Evolutionary conservation across 2,888 invertebrate species (phyloP), one percentile per base, ranked within the genome.

Genomic region (Odontocolon sp.): DNA sequence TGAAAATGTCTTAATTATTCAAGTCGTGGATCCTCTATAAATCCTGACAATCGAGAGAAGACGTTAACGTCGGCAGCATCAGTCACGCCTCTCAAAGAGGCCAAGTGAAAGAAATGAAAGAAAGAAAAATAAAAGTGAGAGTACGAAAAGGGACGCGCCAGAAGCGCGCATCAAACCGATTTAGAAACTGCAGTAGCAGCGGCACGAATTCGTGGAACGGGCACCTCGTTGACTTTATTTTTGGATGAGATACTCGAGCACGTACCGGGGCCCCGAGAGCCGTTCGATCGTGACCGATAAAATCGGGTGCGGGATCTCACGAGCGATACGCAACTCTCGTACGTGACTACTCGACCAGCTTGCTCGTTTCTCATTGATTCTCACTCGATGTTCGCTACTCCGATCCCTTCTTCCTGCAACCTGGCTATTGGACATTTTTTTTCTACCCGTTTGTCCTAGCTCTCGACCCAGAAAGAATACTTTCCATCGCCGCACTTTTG

Each of bases 281-380:
- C 67, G 74, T 80, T 80, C 72, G 78, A 78, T 80, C 74, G 66
- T 59, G 56, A 70, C 74, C 68, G 80, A 81, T 81, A 77, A 81
- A 81, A 81, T 81, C 78, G 66, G 68, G 59, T 74, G 71, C 52
- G 52, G 68, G 64, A 50, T 64, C 69, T 64, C 69, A 42, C 47
- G 56, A 31, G 50, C 28, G 47, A 70, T 64, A 75, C 50, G 52
- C 40, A 59, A 57, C 21, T 42, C 45, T 40, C 16, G 54, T 78
- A 81, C 79, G 79, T 79, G 81, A 81, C 81, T 78, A 74, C 74
- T 77, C 57, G 74, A 76, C 67, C 63, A 33, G 14, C 8, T 26
- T 42, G 47, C 61, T 56, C 47, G 56, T 26, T 38, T 31, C 70
- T 66, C 52, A 6, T 33, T 64, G 69, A 28, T 28, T 45, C 50